These are phyloP conservation scores for Diachasmimorpha longicaudata DNA, from an alignment of 1,140 invertebrate species.

Conservation along the genomic window DNA sequence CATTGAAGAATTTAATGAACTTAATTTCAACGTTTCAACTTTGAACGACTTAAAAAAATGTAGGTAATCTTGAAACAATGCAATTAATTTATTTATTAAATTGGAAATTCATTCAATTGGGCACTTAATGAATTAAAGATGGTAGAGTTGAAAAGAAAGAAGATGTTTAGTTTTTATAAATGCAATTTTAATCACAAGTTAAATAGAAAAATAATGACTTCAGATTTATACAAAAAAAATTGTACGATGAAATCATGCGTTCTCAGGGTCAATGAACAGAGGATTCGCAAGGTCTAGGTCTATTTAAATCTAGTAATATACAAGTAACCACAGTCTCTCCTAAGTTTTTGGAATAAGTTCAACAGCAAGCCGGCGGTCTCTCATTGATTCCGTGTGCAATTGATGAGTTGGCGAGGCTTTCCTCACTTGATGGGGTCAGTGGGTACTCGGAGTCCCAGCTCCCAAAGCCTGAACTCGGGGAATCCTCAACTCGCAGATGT, in stretches of 20 bases:
- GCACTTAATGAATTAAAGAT: too few species aligned
- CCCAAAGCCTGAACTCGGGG: conserved; percentile 50
- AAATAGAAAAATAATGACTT: conserved; percentile 3
- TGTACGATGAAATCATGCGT: neutral
- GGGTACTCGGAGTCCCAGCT: conserved; percentile 33
- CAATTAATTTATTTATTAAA: too few species aligned
- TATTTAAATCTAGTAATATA: neutral
- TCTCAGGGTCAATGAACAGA: neutral
- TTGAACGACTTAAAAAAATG: too few species aligned
- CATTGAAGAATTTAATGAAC: too few species aligned
- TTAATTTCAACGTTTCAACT: neutral
- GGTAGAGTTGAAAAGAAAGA: too few species aligned
- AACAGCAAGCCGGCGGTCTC: conserved; percentile 66
- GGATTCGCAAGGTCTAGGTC: neutral
- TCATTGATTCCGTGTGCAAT: conserved; percentile 69
- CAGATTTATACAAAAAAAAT: neutral
- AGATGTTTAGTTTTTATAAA: neutral
- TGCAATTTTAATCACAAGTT: neutral
- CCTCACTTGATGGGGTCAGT: conserved; percentile 45
- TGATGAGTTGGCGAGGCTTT: conserved; percentile 51
- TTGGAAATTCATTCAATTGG: too few species aligned
- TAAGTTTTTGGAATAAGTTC: conserved; percentile 13
- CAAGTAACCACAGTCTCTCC: neutral
- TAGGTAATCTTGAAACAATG: too few species aligned
- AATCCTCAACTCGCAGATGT: conserved; percentile 63